These are phyloP conservation scores for Paralvinella palmiformis DNA, from an alignment of 1,140 invertebrate genomes.

Conservation along the genomic window DNA sequence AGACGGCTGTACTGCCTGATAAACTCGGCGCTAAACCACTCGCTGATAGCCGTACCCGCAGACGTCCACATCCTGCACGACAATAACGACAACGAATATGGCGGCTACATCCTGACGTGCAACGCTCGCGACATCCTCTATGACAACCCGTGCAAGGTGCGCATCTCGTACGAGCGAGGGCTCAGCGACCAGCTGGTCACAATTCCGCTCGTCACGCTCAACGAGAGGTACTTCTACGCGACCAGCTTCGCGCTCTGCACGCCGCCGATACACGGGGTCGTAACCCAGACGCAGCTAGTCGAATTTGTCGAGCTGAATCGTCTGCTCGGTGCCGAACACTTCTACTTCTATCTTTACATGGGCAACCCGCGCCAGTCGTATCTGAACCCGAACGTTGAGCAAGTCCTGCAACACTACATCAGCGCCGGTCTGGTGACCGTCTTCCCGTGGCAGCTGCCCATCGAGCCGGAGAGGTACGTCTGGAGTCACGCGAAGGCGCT, in stretches of 20 bases:
- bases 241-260: not conserved
- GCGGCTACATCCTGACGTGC: no score
- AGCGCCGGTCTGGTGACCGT: not conserved
- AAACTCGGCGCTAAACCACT: no score
- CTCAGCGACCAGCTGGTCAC: not conserved
- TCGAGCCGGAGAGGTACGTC: no score
- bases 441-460: not conserved
- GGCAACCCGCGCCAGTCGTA: no score
- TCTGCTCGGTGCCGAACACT: not conserved
- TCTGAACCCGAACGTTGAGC: not conserved
- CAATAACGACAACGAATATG: no score
- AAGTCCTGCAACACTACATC: not conserved
- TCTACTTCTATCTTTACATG: not conserved
- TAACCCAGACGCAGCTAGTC: not conserved
- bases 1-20: no score
- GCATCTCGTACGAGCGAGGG: not conserved
- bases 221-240: not conserved
- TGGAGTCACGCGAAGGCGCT: no score
- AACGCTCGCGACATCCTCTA: no score
- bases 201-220: not conserved
- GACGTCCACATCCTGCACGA: no score
- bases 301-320: not conserved
- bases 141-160: not conserved
- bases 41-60: no score
- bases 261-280: not conserved